Evolutionary conservation across 1,140 invertebrate genomes (phyloP).

Genomic region (Euwallacea similis): DNA sequence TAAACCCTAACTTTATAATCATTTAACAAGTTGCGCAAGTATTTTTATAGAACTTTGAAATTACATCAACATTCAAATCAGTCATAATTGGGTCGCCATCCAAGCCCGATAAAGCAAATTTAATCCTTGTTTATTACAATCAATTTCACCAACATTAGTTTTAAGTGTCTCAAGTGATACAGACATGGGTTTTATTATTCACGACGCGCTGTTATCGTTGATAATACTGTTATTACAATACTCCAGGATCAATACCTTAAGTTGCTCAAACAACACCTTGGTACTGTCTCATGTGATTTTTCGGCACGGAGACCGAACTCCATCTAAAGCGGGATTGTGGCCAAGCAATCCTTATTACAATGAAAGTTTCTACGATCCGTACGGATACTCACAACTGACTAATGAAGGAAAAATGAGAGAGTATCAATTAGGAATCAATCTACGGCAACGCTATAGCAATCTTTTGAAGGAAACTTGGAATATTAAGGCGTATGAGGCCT

Average conservation of each 20-base stretch:
- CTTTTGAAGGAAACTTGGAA: slow-evolving; percentile 57
- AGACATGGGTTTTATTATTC: no score
- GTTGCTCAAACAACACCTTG: slow-evolving; percentile 5
- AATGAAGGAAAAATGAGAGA: slow-evolving; percentile 56
- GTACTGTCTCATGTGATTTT: slow-evolving; percentile 23
- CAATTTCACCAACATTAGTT: no score
- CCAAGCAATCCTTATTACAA: slow-evolving; percentile 64
- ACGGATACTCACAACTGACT: slow-evolving; percentile 71
- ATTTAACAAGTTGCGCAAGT: no score
- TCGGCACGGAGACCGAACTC: slow-evolving; percentile 77
- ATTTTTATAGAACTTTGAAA: no score
- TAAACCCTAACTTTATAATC: no score
- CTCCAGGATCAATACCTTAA: neutral
- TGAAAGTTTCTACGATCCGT: slow-evolving; percentile 61
- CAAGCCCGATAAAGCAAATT: no score
- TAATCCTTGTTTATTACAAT: no score
- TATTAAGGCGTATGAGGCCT: slow-evolving; percentile 58
- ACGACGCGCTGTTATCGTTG: no score
- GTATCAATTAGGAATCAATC: slow-evolving; percentile 63
- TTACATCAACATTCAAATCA: no score
- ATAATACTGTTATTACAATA: no score
- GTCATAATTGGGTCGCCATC: no score
- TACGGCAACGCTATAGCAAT: slow-evolving; percentile 62
- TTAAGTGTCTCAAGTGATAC: no score
- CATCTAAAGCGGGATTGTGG: slow-evolving; percentile 59